phyloP scores from a whole-genome alignment of 2,888 invertebrate species.

The Apeira syringaria region DNA sequence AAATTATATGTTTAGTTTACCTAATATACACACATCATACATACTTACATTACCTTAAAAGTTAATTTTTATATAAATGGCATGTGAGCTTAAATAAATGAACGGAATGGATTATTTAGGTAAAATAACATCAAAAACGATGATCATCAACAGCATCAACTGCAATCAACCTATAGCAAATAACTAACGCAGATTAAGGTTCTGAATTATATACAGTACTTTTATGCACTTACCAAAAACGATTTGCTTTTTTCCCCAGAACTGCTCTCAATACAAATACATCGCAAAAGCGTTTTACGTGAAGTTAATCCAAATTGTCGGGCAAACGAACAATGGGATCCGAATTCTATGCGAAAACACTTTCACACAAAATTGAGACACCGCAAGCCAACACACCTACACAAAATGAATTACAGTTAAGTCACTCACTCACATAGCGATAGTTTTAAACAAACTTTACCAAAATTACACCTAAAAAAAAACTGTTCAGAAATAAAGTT shows the following conservation, averaged over 20 bases:
- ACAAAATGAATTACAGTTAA: slow-evolving; percentile 74
- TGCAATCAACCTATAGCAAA: too few species aligned
- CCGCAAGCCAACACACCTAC: slow-evolving; percentile 72
- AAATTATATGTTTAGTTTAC: too few species aligned
- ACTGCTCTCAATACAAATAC: slow-evolving; percentile 45
- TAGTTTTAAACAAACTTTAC: slow-evolving; percentile 23
- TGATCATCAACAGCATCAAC: too few species aligned
- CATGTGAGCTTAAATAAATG: too few species aligned
- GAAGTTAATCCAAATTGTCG: slow-evolving; percentile 70
- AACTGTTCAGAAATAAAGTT: slow-evolving; percentile 24
- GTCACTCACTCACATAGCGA: slow-evolving; percentile 48
- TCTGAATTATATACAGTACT: too few species aligned
- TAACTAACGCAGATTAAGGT: too few species aligned
- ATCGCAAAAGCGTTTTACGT: slow-evolving; percentile 58
- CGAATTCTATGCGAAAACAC: slow-evolving; percentile 80
- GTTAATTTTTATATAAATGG: too few species aligned
- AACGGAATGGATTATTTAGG: too few species aligned
- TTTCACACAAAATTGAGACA: slow-evolving; percentile 75
- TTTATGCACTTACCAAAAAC: slow-evolving; percentile 41
- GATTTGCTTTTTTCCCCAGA: slow-evolving; percentile 19
- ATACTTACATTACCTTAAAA: too few species aligned
- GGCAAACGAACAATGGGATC: slow-evolving; percentile 80
- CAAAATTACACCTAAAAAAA: neutral
- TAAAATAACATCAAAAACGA: too few species aligned
- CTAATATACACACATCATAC: too few species aligned